These are phyloP conservation scores for Gisinianus flammeolus DNA, from an alignment of 2,888 invertebrate species.

Conservation along the genomic window DNA sequence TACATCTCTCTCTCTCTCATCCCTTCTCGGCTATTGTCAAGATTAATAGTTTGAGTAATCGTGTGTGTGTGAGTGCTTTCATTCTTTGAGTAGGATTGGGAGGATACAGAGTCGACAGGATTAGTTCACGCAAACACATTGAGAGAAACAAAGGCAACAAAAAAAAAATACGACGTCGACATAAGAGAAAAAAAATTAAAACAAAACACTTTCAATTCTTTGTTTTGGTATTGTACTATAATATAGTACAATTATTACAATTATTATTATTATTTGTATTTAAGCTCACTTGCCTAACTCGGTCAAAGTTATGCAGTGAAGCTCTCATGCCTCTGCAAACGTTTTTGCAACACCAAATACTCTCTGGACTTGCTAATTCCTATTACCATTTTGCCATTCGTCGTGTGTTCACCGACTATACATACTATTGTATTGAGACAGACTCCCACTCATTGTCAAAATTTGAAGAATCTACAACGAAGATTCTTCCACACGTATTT, in stretches of 20 bases:
- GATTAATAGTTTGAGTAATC: background rate
- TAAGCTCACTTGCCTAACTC: slow-evolving; percentile 16
- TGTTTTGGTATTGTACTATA: background rate
- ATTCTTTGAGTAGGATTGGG: background rate
- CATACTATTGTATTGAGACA: too few species aligned
- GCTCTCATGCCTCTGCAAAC: background rate
- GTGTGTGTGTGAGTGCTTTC: slow-evolving; percentile 2
- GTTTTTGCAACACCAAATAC: background rate
- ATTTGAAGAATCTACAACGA: too few species aligned
- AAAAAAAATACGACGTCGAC: too few species aligned
- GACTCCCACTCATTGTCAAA: background rate
- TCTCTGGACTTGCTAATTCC: slow-evolving; percentile 15
- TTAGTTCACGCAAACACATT: too few species aligned
- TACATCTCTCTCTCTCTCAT: background rate
- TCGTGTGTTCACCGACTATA: too few species aligned
- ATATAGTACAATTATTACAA: background rate
- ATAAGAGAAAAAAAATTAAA: background rate
- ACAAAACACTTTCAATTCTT: background rate
- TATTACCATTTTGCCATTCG: background rate
- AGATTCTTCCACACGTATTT: too few species aligned
- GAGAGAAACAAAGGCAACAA: too few species aligned
- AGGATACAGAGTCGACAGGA: too few species aligned
- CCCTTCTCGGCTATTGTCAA: background rate
- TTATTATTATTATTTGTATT: slow-evolving; percentile 9
- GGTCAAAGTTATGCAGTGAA: slow-evolving; percentile 12